Conservation (phyloP, 2,113 vertebrate species). For the Micronisus gabar region DNA sequence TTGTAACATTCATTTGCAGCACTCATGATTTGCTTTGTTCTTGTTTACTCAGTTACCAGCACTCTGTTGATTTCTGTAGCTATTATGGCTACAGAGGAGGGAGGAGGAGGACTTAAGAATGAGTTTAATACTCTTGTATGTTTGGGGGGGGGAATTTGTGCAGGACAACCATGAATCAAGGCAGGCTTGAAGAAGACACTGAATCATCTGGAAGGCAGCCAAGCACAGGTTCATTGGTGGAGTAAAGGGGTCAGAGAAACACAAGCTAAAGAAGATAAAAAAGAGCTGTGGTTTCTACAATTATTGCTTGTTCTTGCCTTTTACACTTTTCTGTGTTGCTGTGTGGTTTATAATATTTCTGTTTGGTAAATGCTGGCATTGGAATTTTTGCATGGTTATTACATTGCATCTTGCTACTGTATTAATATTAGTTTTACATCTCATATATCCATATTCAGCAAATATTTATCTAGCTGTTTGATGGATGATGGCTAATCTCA, state of each 20-base stretch:
- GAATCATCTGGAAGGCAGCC: not conserved
- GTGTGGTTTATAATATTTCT: not conserved
- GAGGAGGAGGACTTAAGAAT: not conserved
- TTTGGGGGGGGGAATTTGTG: not conserved
- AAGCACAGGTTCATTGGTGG: not conserved
- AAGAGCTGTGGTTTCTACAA: not conserved
- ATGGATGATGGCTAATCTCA: not conserved
- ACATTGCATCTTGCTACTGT: not conserved
- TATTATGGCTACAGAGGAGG: not conserved
- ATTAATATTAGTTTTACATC: not conserved
- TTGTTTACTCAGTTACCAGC: not conserved
- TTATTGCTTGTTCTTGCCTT: not conserved
- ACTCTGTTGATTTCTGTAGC: not conserved
- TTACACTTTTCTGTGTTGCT: not conserved
- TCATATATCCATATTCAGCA: not conserved
- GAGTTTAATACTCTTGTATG: not conserved
- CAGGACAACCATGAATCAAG: not conserved
- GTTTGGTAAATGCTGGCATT: not conserved
- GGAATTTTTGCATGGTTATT: not conserved
- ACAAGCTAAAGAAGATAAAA: not conserved
- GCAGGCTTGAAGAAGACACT: not conserved
- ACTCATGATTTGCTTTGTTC: not conserved
- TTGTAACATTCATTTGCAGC: not conserved
- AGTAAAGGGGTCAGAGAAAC: not conserved
- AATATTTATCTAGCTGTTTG: not conserved